phyloP scores from a whole-genome alignment of 2,888 invertebrate species.

The Rugalucina vietnamica region DNA sequence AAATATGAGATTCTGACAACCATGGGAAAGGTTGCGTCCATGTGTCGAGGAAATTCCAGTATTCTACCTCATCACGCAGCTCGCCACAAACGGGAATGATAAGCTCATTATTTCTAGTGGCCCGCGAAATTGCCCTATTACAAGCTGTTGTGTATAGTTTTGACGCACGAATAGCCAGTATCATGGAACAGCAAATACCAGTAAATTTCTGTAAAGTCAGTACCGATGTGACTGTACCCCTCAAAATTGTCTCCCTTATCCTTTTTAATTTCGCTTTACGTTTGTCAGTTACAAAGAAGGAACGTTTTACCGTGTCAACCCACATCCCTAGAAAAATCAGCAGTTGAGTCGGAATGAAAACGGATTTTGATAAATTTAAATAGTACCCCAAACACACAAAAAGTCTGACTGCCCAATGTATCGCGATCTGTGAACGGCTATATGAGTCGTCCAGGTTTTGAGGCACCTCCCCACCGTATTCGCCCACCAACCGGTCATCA shows the following conservation, averaged over 20 bases:
- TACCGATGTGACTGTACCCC: not conserved
- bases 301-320: not conserved
- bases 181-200: slow-evolving; percentile 21
- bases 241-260: slow-evolving; percentile 12
- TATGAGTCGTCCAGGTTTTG: not conserved
- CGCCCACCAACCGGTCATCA: slow-evolving; percentile 27
- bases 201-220: slow-evolving; percentile 16
- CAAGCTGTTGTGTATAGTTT: slow-evolving; percentile 24
- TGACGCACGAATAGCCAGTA: slow-evolving; percentile 22
- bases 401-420: not conserved
- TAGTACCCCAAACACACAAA: not conserved
- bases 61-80: not conserved
- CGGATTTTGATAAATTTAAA: not conserved
- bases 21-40: not conserved
- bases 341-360: slow-evolving; percentile 4
- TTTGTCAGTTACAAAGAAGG: slow-evolving; percentile 22
- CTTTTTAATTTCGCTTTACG: not conserved
- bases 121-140: slow-evolving; percentile 24
- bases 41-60: not conserved
- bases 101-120: not conserved
- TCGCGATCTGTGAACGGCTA: not conserved
- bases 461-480: slow-evolving; percentile 9
- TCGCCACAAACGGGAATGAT: not conserved
- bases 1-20: not conserved
- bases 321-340: slow-evolving; percentile 22